phyloP scores from a whole-genome alignment of 2,797 vertebrate genomes.

The Syndactyla subalaris region DNA sequence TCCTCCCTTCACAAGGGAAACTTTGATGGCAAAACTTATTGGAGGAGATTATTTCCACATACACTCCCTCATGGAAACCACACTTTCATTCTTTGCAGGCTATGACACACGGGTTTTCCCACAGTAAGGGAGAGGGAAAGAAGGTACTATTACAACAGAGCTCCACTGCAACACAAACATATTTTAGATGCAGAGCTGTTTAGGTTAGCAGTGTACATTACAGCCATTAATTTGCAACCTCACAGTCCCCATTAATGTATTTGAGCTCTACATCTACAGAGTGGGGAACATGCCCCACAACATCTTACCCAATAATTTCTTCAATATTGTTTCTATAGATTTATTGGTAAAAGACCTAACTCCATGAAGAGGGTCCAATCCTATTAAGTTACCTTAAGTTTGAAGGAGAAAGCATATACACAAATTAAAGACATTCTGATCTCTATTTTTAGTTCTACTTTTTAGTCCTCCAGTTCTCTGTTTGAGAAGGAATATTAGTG shows the following conservation, averaged over 20 bases:
- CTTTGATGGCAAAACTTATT: background rate
- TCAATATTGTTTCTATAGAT: background rate
- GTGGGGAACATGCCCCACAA: background rate
- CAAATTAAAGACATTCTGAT: background rate
- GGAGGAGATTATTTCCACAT: background rate
- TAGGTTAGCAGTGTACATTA: background rate
- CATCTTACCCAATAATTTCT: background rate
- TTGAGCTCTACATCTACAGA: background rate
- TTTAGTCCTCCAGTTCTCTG: background rate
- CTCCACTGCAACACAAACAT: background rate
- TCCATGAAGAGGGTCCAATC: background rate
- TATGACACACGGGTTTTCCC: background rate
- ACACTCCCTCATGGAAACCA: background rate
- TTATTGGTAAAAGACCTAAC: background rate
- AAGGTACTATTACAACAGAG: background rate
- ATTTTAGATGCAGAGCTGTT: background rate
- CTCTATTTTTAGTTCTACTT: background rate
- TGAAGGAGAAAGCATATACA: background rate
- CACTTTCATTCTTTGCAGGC: background rate
- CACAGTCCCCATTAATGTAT: background rate
- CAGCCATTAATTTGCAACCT: background rate
- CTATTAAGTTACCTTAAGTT: background rate
- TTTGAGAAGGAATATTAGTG: background rate
- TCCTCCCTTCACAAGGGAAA: background rate
- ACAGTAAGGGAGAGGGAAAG: background rate